Conservation (phyloP, 2,113 vertebrate genomes). For the Ellobius talpinus region DNA sequence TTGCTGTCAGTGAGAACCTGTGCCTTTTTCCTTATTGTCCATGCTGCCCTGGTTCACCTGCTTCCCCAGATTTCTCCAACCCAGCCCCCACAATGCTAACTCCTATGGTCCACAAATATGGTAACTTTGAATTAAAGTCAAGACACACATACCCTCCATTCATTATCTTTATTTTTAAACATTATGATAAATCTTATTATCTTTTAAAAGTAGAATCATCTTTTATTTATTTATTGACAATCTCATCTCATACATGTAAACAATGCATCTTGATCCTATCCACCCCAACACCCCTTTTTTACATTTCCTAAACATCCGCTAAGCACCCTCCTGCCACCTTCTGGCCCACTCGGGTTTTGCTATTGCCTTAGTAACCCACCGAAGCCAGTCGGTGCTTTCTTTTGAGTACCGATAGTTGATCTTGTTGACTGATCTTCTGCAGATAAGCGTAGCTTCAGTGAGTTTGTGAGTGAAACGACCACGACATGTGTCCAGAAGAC, state of each 20-base stretch:
- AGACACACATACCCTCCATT: neutral
- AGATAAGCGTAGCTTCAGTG: neutral
- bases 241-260: too few species aligned
- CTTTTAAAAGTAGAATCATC: neutral
- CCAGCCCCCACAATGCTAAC: neutral
- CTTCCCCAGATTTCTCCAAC: neutral
- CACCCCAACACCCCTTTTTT: too few species aligned
- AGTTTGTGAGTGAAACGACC: too few species aligned
- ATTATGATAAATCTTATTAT: neutral
- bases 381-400: too few species aligned
- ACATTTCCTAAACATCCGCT: neutral
- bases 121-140: neutral
- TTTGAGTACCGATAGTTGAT: neutral
- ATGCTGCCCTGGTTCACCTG: neutral
- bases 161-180: neutral
- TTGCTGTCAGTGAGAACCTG: neutral
- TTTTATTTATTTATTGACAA: neutral
- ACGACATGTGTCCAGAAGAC: neutral
- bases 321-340: too few species aligned
- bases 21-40: rapidly evolving
- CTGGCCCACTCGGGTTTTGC: neutral
- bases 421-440: neutral
- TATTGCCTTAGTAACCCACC: neutral
- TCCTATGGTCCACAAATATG: too few species aligned
- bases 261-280: too few species aligned